Evolutionary conservation across 2,113 vertebrate genomes (phyloP).

Genomic region (Ceyx melanurus): DNA sequence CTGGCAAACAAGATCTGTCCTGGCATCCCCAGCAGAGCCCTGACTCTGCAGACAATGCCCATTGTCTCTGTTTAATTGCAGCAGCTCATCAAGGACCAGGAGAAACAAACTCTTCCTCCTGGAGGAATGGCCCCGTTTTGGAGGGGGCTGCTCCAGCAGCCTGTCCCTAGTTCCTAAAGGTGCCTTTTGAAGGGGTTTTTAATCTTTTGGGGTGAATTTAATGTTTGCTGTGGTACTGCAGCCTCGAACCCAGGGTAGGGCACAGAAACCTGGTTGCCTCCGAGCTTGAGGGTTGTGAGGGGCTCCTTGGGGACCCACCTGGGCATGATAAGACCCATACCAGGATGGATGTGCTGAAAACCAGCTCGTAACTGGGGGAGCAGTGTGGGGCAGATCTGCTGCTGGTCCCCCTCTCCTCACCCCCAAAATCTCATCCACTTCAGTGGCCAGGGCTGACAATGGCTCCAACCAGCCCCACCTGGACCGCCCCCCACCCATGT

Average conservation of each 20-base stretch:
- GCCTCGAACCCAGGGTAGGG: background rate
- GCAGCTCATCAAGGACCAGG: background rate
- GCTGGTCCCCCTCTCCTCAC: background rate
- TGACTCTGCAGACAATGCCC: background rate
- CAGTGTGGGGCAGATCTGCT: background rate
- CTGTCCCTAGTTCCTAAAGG: background rate
- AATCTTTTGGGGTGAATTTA: background rate
- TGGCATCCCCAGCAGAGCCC: background rate
- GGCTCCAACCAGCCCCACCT: background rate
- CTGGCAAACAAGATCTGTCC: background rate
- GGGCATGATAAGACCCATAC: background rate
- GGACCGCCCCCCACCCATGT: background rate
- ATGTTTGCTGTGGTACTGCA: background rate
- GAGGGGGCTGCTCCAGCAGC: background rate
- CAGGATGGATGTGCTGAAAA: background rate
- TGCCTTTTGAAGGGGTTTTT: background rate
- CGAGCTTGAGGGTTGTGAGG: fast-evolving
- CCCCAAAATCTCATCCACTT: background rate
- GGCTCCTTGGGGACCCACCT: background rate
- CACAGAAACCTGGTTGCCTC: background rate
- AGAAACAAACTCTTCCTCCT: slow-evolving; percentile 1
- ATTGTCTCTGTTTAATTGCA: background rate
- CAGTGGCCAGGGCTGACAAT: fast-evolving
- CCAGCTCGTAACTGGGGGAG: fast-evolving
- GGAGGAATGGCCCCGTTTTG: background rate